A percentile compares a stretch with the other conserved stretches of the same genome.
phyloP scores from a whole-genome alignment of 2,113 vertebrate genomes.

The Brienomyrus longianalis region DNA sequence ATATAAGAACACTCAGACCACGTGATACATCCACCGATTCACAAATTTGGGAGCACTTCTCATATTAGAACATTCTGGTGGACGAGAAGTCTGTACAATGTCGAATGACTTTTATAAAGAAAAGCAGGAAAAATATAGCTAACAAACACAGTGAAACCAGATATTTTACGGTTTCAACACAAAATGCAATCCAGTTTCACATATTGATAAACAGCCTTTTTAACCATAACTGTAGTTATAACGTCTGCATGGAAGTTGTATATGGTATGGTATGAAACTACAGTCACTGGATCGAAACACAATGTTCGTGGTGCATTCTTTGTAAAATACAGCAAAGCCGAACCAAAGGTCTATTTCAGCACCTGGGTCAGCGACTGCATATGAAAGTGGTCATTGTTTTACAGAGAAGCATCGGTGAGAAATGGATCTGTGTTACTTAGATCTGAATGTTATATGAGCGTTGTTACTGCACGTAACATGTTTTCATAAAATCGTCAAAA shows the following conservation, averaged over 20 bases:
- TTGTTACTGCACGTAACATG: too few relatives aligned
- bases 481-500: background rate
- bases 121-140: background rate
- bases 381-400: background rate
- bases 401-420: background rate
- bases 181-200: background rate
- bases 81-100: background rate
- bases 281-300: background rate
- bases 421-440: background rate
- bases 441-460: background rate
- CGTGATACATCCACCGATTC: constrained; percentile 51
- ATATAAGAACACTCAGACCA: constrained; percentile 36
- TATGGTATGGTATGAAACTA: background rate
- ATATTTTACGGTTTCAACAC: background rate
- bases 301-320: background rate
- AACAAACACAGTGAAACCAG: background rate
- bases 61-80: constrained; percentile 21
- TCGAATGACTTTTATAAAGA: background rate
- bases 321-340: background rate
- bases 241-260: background rate
- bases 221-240: background rate
- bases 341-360: constrained; percentile 29
- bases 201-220: background rate
- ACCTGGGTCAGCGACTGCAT: constrained; percentile 38
- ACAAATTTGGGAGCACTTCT: constrained; percentile 38